Conservation (phyloP, 2,113 vertebrate genomes). For the Gadus chalcogrammus region DNA sequence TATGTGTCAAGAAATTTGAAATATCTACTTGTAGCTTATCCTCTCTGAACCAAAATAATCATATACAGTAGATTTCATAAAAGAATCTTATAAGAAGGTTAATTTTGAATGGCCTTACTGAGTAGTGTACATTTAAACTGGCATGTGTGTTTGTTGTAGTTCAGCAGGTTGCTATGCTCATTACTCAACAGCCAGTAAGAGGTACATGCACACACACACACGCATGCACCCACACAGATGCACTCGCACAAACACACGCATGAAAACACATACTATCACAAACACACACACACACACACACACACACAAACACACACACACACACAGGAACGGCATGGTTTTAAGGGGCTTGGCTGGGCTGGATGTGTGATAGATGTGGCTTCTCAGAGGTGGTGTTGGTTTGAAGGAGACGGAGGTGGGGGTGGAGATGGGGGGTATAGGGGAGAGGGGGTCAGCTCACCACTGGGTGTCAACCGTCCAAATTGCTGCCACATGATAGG, state of each 20-base stretch:
- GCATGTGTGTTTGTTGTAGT: slow-evolving; percentile 35
- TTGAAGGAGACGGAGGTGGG: neutral
- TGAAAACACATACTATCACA: neutral
- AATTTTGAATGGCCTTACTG: slow-evolving; percentile 29
- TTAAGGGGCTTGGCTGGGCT: slow-evolving; percentile 54
- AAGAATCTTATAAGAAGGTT: neutral
- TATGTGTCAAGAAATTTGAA: slow-evolving; percentile 28
- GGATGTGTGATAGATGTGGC: slow-evolving; percentile 66
- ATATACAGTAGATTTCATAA: no score
- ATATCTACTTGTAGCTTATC: no score
- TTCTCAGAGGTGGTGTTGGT: slow-evolving; percentile 51
- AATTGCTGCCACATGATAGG: slow-evolving; percentile 65
- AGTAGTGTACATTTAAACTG: slow-evolving; percentile 26
- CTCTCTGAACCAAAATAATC: no score
- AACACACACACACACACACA: slow-evolving; percentile 9
- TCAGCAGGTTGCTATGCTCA: slow-evolving; percentile 18
- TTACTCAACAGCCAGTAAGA: slow-evolving; percentile 21
- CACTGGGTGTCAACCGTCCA: slow-evolving; percentile 53
- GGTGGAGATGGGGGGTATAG: slow-evolving; percentile 21
- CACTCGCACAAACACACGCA: no score
- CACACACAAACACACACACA: slow-evolving; percentile 1
- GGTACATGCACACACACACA: slow-evolving; percentile 8
- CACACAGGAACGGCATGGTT: neutral
- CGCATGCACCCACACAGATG: no score
- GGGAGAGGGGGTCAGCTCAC: slow-evolving; percentile 51